phyloP scores from a whole-genome alignment of 2,113 vertebrate genomes.

The Campylomormyrus tamandua region DNA sequence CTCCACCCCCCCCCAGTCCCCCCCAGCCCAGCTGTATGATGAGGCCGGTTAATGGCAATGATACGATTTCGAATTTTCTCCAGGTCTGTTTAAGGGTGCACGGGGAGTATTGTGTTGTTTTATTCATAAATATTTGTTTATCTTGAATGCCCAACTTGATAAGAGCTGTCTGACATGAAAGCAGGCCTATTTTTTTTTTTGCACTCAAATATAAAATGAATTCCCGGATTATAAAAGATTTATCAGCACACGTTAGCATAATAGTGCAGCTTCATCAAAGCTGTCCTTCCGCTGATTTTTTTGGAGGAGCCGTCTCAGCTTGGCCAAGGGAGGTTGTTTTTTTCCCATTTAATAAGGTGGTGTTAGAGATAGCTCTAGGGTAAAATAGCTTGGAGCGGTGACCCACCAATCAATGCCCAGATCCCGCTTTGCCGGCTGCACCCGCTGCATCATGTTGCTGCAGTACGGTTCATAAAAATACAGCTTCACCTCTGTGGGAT shows the following conservation, averaged over 20 bases:
- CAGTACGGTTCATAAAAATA: neutral
- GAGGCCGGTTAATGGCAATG: slow-evolving; percentile 3
- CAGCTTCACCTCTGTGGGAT: neutral
- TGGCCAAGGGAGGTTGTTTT: neutral
- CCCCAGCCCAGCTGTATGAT: neutral
- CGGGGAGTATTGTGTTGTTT: slow-evolving; percentile 6
- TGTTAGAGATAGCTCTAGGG: neutral
- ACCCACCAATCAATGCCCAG: neutral
- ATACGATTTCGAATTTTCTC: slow-evolving; percentile 11
- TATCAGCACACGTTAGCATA: neutral
- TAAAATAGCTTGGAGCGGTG: neutral
- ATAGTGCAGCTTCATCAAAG: slow-evolving; percentile 2
- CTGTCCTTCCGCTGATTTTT: neutral
- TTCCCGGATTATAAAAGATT: neutral
- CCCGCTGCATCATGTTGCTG: neutral
- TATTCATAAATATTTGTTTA: slow-evolving; percentile 21
- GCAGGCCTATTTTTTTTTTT: neutral
- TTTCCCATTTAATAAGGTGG: slow-evolving; percentile 1
- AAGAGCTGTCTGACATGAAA: slow-evolving; percentile 16
- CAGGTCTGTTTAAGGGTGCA: slow-evolving; percentile 10
- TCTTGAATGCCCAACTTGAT: neutral
- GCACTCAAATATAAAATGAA: slow-evolving; percentile 11
- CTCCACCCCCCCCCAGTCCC: neutral
- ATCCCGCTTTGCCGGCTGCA: neutral
- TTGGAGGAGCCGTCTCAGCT: neutral